These are phyloP conservation scores for Podarcis siculus DNA, from an alignment of 2,797 vertebrate species.

Conservation along the genomic window DNA sequence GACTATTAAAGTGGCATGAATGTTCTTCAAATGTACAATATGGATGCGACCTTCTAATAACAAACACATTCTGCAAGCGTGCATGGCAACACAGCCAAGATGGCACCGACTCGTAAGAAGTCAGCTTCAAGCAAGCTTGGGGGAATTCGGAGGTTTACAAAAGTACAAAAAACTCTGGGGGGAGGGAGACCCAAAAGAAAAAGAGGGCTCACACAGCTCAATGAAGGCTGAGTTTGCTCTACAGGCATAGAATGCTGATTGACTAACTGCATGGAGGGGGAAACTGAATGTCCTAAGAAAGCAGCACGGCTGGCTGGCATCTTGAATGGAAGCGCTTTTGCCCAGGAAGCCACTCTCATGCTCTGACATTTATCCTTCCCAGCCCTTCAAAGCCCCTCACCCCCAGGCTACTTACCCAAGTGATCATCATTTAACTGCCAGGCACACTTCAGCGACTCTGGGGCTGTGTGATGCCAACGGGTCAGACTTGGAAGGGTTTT, in stretches of 20 bases:
- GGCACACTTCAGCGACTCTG: slow-evolving; percentile 57
- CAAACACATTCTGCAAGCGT: background rate
- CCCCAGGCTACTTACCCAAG: slow-evolving; percentile 70
- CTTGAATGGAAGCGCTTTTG: background rate
- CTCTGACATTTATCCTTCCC: background rate
- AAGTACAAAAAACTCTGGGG: background rate
- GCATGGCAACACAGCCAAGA: background rate
- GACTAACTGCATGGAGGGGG: background rate
- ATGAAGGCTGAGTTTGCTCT: background rate
- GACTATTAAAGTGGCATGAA: too few species aligned
- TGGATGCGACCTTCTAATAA: background rate
- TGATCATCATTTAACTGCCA: slow-evolving; percentile 78
- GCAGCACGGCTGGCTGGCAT: background rate
- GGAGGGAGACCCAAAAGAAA: background rate
- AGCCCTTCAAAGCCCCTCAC: background rate
- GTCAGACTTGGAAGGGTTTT: accelerated
- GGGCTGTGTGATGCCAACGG: slow-evolving; percentile 54
- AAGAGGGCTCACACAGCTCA: background rate
- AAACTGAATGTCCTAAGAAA: background rate
- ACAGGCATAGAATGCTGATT: too few species aligned
- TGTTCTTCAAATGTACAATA: too few species aligned
- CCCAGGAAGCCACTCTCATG: background rate
- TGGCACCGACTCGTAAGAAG: background rate
- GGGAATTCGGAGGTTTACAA: background rate
- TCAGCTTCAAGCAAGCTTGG: background rate